Base-by-base conservation (phyloP, 2,888 invertebrate species). In the Polia nebulosa region DNA sequence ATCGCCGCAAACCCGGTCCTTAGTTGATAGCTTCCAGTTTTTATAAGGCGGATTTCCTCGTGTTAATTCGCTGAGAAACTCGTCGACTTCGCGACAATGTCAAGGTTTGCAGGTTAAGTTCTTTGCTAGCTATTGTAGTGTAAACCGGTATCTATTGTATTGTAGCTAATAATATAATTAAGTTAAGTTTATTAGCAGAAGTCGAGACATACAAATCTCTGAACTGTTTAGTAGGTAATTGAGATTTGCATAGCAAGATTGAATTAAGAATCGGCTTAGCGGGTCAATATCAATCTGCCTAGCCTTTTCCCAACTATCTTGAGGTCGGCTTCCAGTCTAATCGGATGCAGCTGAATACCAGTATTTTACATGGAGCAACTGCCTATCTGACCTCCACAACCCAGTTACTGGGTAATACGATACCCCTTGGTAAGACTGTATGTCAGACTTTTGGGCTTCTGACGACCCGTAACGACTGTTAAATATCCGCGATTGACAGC, bases 21-120 rank as follows among this genome's bases (percentile, higher is more conserved):
- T 63, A 36, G n/a, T 56, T 56, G 62, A 63, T 49, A 47, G 22
- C n/a, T 45, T 67, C 65, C 69, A 68, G 73, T 80, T 80, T 73
- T 77, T 72, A 44, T 47, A 49, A 53, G n/a, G 65, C 65, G 58
- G 53, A 71, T 67, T 80, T 69, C 66, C 72, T 64, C 55, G 66
- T 57, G 63, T 56, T 58, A 29, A 32, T 56, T 61, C 27, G 49
- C 59, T 56, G 55, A 59, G 75, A 68, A 71, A 75, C 61, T 68
- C 63, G 13, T 6, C 58, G n/a, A 49, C 41, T 56, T 53, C 27
- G 52, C 53, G 49, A 60, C 78, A 82, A 67, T 78, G 81, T 76
- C 80, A 80, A 82, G 78, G 82, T 73, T 80, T 80, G 11, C 56
- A 36, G 68, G 66, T 58, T 60, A 62, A 51, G 34, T 68, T 78